These are phyloP conservation scores for Pantherophis alleghaniensis DNA, from an alignment of 2,797 vertebrate genomes.

Conservation along the genomic window DNA sequence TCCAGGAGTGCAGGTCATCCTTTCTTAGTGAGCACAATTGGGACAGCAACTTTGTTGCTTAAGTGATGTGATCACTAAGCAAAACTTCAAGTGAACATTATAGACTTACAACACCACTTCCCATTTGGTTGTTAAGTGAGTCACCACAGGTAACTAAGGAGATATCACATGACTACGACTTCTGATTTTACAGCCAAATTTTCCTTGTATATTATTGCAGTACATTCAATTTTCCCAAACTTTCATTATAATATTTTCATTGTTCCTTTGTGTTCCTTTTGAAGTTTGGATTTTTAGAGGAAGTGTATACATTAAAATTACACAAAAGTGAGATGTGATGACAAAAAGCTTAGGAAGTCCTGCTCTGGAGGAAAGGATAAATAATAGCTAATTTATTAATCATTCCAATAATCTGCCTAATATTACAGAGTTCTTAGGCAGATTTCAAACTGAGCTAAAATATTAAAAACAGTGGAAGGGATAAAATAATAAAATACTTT, in stretches of 20 bases:
- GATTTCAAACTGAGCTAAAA: not conserved
- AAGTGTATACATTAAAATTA: not conserved
- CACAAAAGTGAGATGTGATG: not conserved
- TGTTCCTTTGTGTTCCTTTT: not conserved
- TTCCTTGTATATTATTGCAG: not conserved
- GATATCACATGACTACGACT: not conserved
- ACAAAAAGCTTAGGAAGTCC: not conserved
- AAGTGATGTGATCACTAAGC: not conserved
- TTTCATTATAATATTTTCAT: not conserved
- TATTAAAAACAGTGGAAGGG: not conserved
- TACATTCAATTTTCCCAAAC: not conserved
- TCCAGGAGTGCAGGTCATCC: not conserved
- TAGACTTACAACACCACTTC: not conserved
- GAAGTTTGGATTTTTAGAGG: not conserved
- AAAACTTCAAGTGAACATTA: not conserved
- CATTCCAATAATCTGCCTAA: not conserved
- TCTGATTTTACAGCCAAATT: not conserved
- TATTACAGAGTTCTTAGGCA: not conserved
- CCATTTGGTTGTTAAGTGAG: not conserved
- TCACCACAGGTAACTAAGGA: not conserved
- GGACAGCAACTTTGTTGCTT: not conserved
- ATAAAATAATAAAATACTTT: not conserved
- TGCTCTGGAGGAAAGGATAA: not conserved
- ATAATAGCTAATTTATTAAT: not conserved
- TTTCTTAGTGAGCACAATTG: not conserved